Conservation (phyloP, 2,888 invertebrate species). For the Sipunculus nudus region DNA sequence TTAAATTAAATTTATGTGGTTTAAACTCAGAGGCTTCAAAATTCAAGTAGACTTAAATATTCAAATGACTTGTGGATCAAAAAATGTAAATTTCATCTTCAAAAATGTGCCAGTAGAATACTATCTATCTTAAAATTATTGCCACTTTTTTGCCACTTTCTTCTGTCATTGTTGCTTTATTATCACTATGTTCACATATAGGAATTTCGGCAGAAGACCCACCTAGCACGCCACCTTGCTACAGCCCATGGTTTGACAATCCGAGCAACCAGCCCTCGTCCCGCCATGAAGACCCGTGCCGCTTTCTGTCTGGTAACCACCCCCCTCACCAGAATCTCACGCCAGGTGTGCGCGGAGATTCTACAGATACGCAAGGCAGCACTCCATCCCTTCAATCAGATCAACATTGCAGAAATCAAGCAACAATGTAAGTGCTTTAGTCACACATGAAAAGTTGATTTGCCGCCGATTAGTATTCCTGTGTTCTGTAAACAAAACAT, state of each 20-base stretch:
- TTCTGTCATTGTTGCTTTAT: no score
- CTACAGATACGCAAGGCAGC: constrained; percentile 84
- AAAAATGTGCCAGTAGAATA: no score
- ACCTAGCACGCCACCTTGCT: constrained; percentile 91
- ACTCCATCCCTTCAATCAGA: constrained; percentile 79
- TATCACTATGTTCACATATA: constrained; percentile 51
- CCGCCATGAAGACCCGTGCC: constrained; percentile 96
- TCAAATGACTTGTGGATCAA: no score
- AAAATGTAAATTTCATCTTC: no score
- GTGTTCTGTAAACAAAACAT: no score
- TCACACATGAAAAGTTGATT: no score
- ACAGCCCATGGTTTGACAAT: constrained; percentile 85
- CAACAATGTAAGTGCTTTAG: constrained; percentile 85
- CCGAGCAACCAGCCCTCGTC: constrained; percentile 81
- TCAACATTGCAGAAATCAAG: constrained; percentile 76
- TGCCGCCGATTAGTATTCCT: no score
- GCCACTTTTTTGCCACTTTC: no score
- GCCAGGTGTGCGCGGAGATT: constrained; percentile 84
- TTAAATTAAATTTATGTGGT: no score
- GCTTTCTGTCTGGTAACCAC: constrained; percentile 95
- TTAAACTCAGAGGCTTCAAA: no score
- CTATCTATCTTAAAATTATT: no score
- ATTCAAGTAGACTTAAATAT: no score
- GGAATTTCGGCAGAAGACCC: constrained; percentile 94
- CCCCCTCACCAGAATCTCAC: constrained; percentile 87